phyloP scores from a whole-genome alignment of 2,113 vertebrate genomes.

The Hypanus sabinus region DNA sequence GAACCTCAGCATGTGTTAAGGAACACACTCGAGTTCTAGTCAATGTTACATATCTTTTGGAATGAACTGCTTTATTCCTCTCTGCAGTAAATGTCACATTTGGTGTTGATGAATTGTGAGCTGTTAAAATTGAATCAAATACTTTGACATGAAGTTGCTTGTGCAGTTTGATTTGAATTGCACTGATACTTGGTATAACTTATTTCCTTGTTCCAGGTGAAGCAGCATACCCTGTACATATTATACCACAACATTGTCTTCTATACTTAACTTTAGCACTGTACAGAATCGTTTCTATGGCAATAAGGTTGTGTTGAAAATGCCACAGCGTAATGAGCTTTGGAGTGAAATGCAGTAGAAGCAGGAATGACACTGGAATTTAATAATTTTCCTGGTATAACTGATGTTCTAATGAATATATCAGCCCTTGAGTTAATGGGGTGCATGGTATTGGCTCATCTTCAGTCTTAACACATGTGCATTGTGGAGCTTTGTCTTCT shows the following conservation, averaged over 20 bases:
- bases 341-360: background rate
- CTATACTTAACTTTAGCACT: background rate
- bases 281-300: slow-evolving; percentile 12
- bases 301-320: background rate
- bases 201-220: background rate
- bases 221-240: background rate
- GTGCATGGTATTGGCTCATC: background rate
- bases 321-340: slow-evolving; percentile 19
- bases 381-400: background rate
- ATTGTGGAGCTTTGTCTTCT: background rate
- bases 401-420: background rate
- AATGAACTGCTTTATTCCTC: background rate
- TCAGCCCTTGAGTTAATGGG: background rate
- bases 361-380: too few species aligned
- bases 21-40: background rate
- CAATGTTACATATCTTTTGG: background rate
- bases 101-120: background rate
- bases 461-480: background rate
- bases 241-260: background rate
- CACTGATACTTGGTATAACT: background rate
- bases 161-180: background rate
- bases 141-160: background rate
- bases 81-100: background rate
- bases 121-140: background rate
- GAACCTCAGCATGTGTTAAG: background rate